Conservation (phyloP, 2,888 invertebrate genomes). For the Harmothoe impar region DNA sequence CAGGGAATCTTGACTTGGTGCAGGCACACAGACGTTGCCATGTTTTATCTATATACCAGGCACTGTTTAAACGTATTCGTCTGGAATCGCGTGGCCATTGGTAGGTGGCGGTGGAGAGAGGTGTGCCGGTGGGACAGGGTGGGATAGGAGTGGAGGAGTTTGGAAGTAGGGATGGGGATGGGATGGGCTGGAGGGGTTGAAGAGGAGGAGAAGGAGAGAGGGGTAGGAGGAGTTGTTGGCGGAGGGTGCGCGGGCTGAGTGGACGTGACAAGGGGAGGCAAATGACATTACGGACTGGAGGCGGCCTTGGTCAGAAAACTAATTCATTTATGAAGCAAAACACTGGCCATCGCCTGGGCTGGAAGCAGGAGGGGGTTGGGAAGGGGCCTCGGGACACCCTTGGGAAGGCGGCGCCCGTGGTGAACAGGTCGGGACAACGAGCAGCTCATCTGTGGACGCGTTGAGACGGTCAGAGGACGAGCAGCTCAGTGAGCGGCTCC, state of each 20-base stretch:
- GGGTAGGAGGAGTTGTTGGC: constrained; percentile 13
- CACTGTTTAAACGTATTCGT: too few relatives aligned
- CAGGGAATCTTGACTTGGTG: too few relatives aligned
- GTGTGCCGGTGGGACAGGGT: neutral
- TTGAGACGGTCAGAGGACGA: neutral
- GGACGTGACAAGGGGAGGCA: constrained; percentile 59
- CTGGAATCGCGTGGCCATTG: too few relatives aligned
- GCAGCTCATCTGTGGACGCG: constrained; percentile 25
- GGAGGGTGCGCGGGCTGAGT: constrained; percentile 34
- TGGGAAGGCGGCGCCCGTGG: neutral
- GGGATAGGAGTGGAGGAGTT: neutral
- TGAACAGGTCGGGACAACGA: neutral
- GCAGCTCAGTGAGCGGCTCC: constrained; percentile 25
- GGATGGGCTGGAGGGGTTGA: neutral
- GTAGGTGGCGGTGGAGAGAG: neutral
- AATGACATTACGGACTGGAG: constrained; percentile 53
- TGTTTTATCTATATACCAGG: too few relatives aligned
- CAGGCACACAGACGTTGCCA: too few relatives aligned
- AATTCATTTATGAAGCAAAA: constrained; percentile 62
- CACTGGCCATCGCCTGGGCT: constrained; percentile 49
- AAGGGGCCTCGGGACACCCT: neutral
- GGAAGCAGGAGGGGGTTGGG: neutral
- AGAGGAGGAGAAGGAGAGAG: neutral
- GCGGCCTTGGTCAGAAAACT: constrained; percentile 53
- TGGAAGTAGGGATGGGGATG: neutral